A percentile compares a stretch with the other conserved stretches of the same genome.
phyloP scores from a whole-genome alignment of 2,888 invertebrate genomes.

The Sericinus montela region DNA sequence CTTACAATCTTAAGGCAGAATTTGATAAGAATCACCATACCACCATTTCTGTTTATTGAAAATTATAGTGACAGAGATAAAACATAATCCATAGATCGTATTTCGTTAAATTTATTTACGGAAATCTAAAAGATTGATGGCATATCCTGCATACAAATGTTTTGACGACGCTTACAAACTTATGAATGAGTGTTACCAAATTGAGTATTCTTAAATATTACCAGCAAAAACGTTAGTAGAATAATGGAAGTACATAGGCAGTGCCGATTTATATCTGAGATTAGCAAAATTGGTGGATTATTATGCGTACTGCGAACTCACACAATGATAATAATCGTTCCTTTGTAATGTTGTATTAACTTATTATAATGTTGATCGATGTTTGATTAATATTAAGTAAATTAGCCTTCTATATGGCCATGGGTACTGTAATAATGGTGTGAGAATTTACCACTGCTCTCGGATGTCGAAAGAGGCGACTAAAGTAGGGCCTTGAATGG shows the following conservation, averaged over 20 bases:
- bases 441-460: too few species aligned
- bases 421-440: too few species aligned
- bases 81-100: too few species aligned
- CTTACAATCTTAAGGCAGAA: too few species aligned
- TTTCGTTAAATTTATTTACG: too few species aligned
- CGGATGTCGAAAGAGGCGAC: too few species aligned
- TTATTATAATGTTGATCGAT: conserved; percentile 2
- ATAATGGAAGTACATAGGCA: background rate
- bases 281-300: conserved; percentile 1
- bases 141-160: conserved; percentile 13
- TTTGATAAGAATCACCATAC: too few species aligned
- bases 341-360: conserved; percentile 6
- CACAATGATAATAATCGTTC: conserved; percentile 2
- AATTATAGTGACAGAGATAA: too few species aligned
- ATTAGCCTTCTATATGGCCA: too few species aligned
- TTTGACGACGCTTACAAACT: conserved; percentile 1
- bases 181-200: conserved; percentile 8
- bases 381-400: background rate
- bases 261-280: background rate
- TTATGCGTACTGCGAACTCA: conserved; percentile 3
- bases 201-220: conserved; percentile 8
- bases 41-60: too few species aligned
- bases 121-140: background rate
- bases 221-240: conserved; percentile 1
- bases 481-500: too few species aligned